phyloP scores from a whole-genome alignment of 1,140 invertebrate genomes.

The Vollenhovia emeryi region DNA sequence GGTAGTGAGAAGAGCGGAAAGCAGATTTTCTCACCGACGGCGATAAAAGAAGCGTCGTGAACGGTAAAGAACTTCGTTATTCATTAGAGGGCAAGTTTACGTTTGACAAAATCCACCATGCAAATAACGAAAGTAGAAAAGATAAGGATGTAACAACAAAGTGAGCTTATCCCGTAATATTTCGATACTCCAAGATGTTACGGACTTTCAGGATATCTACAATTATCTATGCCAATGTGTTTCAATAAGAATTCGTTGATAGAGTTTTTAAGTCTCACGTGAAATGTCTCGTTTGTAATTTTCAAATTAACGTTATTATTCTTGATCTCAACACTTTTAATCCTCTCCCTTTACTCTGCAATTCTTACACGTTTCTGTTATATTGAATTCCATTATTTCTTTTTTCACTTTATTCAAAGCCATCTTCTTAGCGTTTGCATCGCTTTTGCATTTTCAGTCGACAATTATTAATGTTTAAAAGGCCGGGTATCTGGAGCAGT shows the following conservation, averaged over 20 bases:
- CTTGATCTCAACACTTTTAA: not conserved
- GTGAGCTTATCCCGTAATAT: not conserved
- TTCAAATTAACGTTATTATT: not conserved
- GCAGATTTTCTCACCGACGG: constrained; percentile 47
- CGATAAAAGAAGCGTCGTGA: constrained; percentile 10
- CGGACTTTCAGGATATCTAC: not conserved
- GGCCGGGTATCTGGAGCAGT: not conserved
- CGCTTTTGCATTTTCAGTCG: constrained; percentile 16
- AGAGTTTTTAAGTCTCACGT: not conserved
- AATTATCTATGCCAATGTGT: not conserved
- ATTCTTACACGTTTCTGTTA: not conserved
- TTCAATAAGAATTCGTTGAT: not conserved
- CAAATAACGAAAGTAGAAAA: not conserved
- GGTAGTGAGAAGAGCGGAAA: not conserved
- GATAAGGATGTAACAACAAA: too few relatives aligned
- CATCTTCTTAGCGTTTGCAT: constrained; percentile 18
- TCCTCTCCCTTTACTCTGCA: not conserved
- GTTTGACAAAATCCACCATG: constrained; percentile 7
- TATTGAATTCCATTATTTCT: not conserved
- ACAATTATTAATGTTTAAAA: constrained; percentile 46
- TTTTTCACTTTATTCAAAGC: not conserved
- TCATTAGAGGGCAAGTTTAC: constrained; percentile 29
- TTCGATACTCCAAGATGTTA: not conserved
- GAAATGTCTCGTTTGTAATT: not conserved
- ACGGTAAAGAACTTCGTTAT: constrained; percentile 38